Base-by-base conservation (phyloP, 2,888 invertebrate species). In the Athalia rosae region DNA sequence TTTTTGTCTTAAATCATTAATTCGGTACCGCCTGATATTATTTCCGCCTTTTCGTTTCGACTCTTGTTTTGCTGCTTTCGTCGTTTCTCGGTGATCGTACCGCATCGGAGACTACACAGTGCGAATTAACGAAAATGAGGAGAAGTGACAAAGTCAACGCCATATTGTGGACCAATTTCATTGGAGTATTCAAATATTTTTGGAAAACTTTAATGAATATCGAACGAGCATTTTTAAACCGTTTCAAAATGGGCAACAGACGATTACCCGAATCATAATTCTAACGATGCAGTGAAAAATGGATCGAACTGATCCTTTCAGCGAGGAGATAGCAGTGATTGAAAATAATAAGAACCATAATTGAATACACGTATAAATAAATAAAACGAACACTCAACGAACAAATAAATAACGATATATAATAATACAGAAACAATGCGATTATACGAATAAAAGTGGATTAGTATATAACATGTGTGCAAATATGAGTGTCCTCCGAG, bases 401-500 rank as follows among this genome's bases (percentile, higher is more conserved):
- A 8, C 67, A 28, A n/a, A 6, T n/a, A 47, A 47, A 45, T 47
- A 45, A 71, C 8, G 58, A 45, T 4, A 9, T n/a, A 41, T 56
- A 71, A 43, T 56, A 4, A 48, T 4, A 15, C 8, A 9, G 4
- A 53, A 76, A 15, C 63, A 67, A 74, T 80, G 77, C 48, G 48
- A 7, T 48, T n/a, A 41, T 41, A 61, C 61, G 74, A 73, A 77
- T 77, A 71, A 77, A 62, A 50, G 71, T 71, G 63, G 41, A 3
- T 78, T 84, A 87, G 84, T 43, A 45, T 80, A 89, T 28, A 28
- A 28, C 28, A 28, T 89, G 89, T 89, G 89, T 84, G 87, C 89
- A 83, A 90, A 90, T 84, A 89, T 89, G 88, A 89, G 89, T 85
- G 88, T 90, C 76, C 88, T 90, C 69, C 89, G 89, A 85, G 89